Evolutionary conservation across 2,797 vertebrate species (phyloP), one percentile per base, ranked within the genome.

Genomic region (Nothura maculosa): DNA sequence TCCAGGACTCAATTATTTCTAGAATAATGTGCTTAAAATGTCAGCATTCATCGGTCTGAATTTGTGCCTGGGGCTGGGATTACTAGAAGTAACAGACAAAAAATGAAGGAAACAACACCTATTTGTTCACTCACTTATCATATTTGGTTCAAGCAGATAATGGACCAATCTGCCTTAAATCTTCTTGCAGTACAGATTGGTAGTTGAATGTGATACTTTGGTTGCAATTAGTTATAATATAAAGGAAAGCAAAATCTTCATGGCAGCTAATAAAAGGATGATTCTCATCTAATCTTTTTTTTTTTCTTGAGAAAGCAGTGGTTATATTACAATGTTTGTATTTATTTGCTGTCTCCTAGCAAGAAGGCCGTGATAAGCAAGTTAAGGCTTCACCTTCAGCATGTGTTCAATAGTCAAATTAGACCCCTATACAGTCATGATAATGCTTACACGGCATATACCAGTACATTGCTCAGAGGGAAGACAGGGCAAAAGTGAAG

Each of bases 1-100:
- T 98, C 98, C 38, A 98, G 97, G 83, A 97, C 79, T 75, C 96
- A 95, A 43, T 93, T 98, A 82, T 96, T 97, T 97, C 97, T 78
- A 91, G 95, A 98, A 22, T 97, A 69, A 96, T 10, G 7, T 40
- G 20, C 27, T 68, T 87, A 66, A 87, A 87, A 80, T 14, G 5
- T 3, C 64, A 76, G 73, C 28, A 76, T 38, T 87, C 3, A 20
- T 50, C 54, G 28, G 24, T 61, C 77, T 79, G 63, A 79, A 76
- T 7, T 90, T 50, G 67, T 88, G 9, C 3, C 45, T 78, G 38
- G 32, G 84, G 45, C 32, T 32, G 28, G 14, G 82, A 48, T 47
- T 86, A 55, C 34, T 9, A 4, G 66, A 52, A 17, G 10, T 11
- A 74, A 24, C 34, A 63, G 24, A 6, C 62, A 21, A 60, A 86